Evolutionary conservation across 2,113 vertebrate genomes (phyloP).

Genomic region (Cervus canadensis): DNA sequence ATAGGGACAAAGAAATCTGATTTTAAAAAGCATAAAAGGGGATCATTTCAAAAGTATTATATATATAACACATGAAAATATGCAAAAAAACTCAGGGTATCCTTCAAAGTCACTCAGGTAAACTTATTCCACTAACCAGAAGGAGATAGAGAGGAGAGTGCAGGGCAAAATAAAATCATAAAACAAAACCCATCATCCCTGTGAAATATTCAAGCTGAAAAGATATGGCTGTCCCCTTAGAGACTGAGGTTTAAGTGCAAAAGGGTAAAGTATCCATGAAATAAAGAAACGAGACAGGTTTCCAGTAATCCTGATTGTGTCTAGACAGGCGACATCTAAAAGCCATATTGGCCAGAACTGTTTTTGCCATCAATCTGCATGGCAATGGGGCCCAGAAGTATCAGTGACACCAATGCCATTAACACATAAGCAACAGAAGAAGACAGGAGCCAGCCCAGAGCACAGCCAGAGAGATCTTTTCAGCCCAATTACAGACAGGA

Average conservation of each 20-base stretch:
- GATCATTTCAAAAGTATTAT: neutral
- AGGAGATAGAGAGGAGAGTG: neutral
- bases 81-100: neutral
- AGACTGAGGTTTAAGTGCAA: conserved; percentile 63
- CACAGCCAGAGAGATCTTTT: neutral
- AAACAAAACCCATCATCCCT: conserved; percentile 27
- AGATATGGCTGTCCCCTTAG: conserved; percentile 53
- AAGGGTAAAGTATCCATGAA: conserved; percentile 63
- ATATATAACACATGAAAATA: neutral
- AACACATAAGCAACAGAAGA: neutral
- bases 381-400: conserved; percentile 21
- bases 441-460: neutral
- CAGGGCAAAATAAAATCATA: neutral
- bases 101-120: neutral
- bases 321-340: conserved; percentile 69
- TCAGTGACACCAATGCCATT: conserved; percentile 47
- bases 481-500: neutral
- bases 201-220: conserved; percentile 59
- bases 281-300: conserved; percentile 68
- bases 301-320: conserved; percentile 68
- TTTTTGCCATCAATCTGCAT: conserved; percentile 64
- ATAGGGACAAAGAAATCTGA: neutral
- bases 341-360: conserved; percentile 42
- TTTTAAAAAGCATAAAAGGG: neutral
- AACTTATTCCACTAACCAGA: neutral